Evolutionary conservation across 2,888 invertebrate genomes (phyloP), one percentile per base, ranked within the genome.

Genomic region (Chaetogeoica ovagalla): DNA sequence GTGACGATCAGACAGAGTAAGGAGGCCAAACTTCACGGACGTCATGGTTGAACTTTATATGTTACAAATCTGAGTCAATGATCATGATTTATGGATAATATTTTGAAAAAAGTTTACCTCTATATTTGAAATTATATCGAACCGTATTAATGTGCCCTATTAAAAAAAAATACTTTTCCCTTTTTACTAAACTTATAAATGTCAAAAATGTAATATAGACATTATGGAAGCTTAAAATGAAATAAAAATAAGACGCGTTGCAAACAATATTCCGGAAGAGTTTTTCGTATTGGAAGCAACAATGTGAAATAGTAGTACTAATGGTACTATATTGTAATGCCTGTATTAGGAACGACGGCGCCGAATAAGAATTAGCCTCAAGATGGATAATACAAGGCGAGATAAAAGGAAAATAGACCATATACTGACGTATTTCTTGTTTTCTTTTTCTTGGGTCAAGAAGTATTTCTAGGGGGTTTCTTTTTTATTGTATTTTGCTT

Each of bases 281-380:
- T 39, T 57, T 19, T 37, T 52, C 11, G 23, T 57, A n/a, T 55
- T 37, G 55, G 52, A 15, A 19, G 37, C 19, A n/a, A 2, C 9
- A 37, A 39, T 43, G 43, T 43, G 9, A 57, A 57, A 57, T 57
- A 57, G 23, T n/a, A 2, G 2, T 15, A 62, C 19, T 23, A 62
- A 73, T 73, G 30, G 63, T 52, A n/a, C 63, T 30, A 63, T 52
- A 62, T 21, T 23, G 52, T 52, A 73, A 63, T n/a, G 48, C 21
- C 37, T 55, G 55, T 63, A 74, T 65, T 72, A 43, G 52, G 37
- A 74, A 63, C 8, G 55, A 37, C 63, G 73, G 73, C 73, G 73
- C 73, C 73, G 73, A 74, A 63, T 73, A 63, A 73, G 73, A 73
- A 74, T 63, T 74, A 74, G 37, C 30, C 21, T 15, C 52, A 13